Base-by-base conservation (phyloP, 2,888 invertebrate species). In the Netelia fuscicornis region DNA sequence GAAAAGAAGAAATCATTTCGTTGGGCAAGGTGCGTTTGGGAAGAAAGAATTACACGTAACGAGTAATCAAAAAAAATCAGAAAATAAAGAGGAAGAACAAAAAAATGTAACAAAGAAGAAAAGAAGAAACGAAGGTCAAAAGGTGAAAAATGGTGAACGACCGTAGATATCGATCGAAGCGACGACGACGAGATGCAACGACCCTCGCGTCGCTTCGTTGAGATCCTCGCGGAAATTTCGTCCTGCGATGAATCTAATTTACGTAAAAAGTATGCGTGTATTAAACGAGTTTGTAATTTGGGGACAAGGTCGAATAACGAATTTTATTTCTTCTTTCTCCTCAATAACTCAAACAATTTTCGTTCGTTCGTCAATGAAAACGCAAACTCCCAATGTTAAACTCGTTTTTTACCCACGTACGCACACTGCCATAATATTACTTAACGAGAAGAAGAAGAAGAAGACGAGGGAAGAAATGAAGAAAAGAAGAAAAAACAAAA, bases 341-440 rank as follows among this genome's bases (percentile, higher is more conserved):
- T 6, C 37, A 0, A 37, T 20, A 37, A 37, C 37, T 37, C 37
- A 37, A 37, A 37, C 37, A 37, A 37, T 64, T 52, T 20, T 13
- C 68, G 25, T 56, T 30, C 62, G 11, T 17, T 37, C 25, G 13
- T 20, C 25, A 8, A 78, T 52, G 42, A 30, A 71, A 25, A 58
- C 58, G 58, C 23, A 52, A 74, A 17, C 37, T 62, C 70, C 52
- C 70, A 52, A 71, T 20, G 70, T 75, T n/a, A 78, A 30, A 75
- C 42, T 58, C 60, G 65, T 75, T 79, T 62, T 71, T 79, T 75
- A 58, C 64, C 71, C 60, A 75, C 87, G 84, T 89, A 88, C 37
- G 86, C 83, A 88, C 90, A 91, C 91, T 91, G 91, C 91, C 91
- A 91, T 82, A 86, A 86, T 67, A 89, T 84, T 88, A 37, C 37